Evolutionary conservation across 2,113 vertebrate genomes (phyloP).

Genomic region (Orientallactaga bullata): DNA sequence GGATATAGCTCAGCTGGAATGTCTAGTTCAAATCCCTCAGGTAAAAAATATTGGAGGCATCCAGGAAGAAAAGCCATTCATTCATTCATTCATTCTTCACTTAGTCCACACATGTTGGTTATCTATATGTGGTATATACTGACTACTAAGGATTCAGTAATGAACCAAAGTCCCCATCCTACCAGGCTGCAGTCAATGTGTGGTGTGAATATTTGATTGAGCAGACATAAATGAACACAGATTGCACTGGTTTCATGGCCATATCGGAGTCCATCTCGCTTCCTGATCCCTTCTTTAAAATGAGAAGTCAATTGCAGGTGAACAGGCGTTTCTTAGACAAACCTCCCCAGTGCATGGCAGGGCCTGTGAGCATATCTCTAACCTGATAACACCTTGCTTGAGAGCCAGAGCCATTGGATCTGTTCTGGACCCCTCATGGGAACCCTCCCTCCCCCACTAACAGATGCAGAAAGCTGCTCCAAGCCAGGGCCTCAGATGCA

Average conservation of each 20-base stretch:
- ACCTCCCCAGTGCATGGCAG: neutral
- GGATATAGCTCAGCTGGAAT: neutral
- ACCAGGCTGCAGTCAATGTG: neutral
- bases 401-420: neutral
- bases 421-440: neutral
- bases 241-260: neutral
- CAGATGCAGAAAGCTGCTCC: slow-evolving; percentile 2
- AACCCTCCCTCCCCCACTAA: neutral
- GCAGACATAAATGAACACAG: neutral
- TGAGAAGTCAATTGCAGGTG: neutral
- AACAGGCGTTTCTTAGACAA: neutral
- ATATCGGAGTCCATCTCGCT: neutral
- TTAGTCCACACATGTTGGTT: neutral
- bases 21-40: neutral
- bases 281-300: neutral
- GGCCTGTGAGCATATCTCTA: neutral
- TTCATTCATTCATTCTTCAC: neutral
- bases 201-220: neutral
- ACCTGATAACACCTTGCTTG: fast-evolving
- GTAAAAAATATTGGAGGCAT: neutral
- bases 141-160: neutral
- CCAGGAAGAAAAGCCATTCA: neutral
- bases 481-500: neutral
- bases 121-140: too few relatives aligned
- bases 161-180: neutral